Evolutionary conservation across 1,140 invertebrate species (phyloP).

Genomic region (Tyrophagus putrescentiae): DNA sequence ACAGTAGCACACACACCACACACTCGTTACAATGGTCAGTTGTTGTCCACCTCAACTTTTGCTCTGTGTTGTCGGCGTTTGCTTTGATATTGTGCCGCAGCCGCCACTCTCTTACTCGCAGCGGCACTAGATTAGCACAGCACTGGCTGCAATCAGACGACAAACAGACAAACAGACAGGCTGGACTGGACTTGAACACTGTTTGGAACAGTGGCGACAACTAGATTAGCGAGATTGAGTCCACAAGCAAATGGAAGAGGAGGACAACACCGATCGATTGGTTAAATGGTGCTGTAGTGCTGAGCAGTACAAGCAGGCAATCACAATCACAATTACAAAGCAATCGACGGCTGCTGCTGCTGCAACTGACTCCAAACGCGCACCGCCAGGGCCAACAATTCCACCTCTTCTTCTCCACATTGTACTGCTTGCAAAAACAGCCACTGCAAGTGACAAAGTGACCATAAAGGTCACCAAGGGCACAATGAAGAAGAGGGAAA

Average conservation of each 20-base stretch:
- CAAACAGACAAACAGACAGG: neutral
- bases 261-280: slow-evolving; percentile 6
- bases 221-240: neutral
- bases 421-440: slow-evolving; percentile 3
- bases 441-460: slow-evolving; percentile 15
- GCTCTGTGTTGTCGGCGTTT: no score
- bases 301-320: no score
- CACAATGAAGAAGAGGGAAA: neutral
- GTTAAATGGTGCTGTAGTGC: neutral
- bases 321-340: slow-evolving; percentile 6
- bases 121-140: slow-evolving; percentile 3
- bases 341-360: no score
- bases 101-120: neutral
- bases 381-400: neutral
- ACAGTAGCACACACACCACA: no score
- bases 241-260: neutral
- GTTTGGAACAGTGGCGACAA: slow-evolving; percentile 1
- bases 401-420: neutral
- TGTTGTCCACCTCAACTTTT: no score
- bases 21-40: no score
- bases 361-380: no score
- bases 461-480: slow-evolving; percentile 10
- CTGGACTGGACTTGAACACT: no score
- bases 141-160: neutral
- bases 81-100: no score